These are phyloP conservation scores for Meandrina meandrites DNA, from an alignment of 92 coral and sea anemone species.

Conservation along the genomic window DNA sequence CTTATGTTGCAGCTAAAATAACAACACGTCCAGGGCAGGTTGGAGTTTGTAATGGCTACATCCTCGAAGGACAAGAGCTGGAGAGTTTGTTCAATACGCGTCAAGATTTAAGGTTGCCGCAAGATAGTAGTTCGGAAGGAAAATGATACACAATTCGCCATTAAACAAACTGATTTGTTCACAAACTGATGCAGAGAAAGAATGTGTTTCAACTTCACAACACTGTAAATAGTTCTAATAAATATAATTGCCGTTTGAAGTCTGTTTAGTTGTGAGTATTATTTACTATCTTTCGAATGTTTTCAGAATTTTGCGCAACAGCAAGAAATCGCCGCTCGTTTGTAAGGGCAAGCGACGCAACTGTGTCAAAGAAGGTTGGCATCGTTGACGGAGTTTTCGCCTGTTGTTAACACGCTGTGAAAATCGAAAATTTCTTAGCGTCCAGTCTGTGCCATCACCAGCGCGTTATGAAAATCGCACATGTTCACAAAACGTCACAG, in stretches of 20 bases:
- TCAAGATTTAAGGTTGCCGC: constrained; percentile 28
- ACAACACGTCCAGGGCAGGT: constrained; percentile 95
- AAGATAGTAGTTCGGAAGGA: background rate
- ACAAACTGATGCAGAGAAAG: no score
- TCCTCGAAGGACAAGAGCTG: constrained; percentile 90
- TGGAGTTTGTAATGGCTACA: constrained; percentile 93
- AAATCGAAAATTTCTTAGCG: no score
- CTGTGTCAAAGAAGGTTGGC: background rate
- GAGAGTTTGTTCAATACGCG: constrained; percentile 36
- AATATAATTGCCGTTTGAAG: background rate
- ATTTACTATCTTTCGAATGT: background rate
- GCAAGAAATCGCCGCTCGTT: background rate
- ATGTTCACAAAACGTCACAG: no score
- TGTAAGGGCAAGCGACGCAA: background rate
- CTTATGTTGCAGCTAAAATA: constrained; percentile 72
- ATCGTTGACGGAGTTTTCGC: background rate
- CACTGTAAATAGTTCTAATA: constrained; percentile 6
- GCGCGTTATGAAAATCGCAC: no score
- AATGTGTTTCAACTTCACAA: background rate
- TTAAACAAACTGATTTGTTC: background rate
- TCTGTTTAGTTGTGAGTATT: background rate
- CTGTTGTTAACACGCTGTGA: no score
- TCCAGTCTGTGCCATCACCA: no score
- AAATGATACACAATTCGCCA: background rate
- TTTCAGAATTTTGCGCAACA: background rate